Conservation (phyloP, 2,113 vertebrate genomes). For the Misgurnus mizolepis region DNA sequence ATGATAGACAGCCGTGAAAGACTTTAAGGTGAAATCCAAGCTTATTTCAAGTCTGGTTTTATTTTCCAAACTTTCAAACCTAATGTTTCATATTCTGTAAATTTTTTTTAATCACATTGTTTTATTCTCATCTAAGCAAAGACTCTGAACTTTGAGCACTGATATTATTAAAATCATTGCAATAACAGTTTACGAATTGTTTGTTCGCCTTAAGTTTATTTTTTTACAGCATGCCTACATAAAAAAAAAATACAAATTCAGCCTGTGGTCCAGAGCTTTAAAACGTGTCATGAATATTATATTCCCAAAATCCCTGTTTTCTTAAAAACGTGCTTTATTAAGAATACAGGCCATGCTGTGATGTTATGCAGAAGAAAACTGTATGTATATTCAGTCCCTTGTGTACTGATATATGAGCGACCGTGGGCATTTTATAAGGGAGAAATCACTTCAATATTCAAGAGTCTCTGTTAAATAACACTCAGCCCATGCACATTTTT, state of each 20-base stretch:
- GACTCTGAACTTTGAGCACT: too few relatives aligned
- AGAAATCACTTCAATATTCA: conserved; percentile 21
- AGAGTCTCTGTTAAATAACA: conserved; percentile 33
- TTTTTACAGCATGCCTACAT: not conserved
- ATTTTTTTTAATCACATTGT: too few relatives aligned
- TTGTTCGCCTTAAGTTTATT: not conserved
- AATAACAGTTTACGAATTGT: not conserved
- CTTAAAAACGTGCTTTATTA: conserved; percentile 30
- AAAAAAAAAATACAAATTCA: not conserved
- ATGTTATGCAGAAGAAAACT: conserved; percentile 42
- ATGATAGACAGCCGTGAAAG: conserved; percentile 14
- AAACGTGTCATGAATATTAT: conserved; percentile 10
- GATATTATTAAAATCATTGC: too few relatives aligned
- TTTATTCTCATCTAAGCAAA: too few relatives aligned
- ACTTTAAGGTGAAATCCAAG: not conserved
- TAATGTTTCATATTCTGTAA: too few relatives aligned
- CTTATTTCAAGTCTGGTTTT: not conserved
- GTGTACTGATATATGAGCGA: conserved; percentile 8
- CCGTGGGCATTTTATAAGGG: conserved; percentile 18
- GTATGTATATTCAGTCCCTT: conserved; percentile 31
- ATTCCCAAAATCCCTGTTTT: conserved; percentile 18
- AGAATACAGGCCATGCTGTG: conserved; percentile 40
- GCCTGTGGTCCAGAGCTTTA: conserved; percentile 8
- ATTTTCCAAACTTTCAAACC: not conserved
- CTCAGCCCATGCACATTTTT: conserved; percentile 18